Evolutionary conservation across 2,113 vertebrate species (phyloP).

Genomic region (Platysteira castanea): DNA sequence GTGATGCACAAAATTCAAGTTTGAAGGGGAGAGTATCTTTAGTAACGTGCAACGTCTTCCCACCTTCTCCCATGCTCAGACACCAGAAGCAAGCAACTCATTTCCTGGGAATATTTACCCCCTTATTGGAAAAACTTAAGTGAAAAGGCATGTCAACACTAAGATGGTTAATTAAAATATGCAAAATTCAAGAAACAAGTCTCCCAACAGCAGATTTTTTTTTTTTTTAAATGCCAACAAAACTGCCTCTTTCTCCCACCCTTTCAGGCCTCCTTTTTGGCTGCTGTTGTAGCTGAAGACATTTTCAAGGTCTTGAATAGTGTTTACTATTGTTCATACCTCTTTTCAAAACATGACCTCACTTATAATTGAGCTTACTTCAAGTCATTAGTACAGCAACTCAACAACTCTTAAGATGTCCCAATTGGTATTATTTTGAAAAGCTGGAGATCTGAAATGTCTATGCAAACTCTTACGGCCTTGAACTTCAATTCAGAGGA

Average conservation of each 20-base stretch:
- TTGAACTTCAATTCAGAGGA: constrained; percentile 44
- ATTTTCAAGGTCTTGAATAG: constrained; percentile 48
- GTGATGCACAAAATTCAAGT: background rate
- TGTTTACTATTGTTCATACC: constrained; percentile 45
- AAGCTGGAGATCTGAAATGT: constrained; percentile 17
- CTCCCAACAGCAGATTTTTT: background rate
- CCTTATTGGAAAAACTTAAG: background rate
- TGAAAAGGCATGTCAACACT: background rate
- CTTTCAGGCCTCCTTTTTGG: constrained; percentile 5
- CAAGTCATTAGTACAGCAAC: constrained; percentile 55
- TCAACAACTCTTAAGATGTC: constrained; percentile 52
- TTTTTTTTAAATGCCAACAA: background rate
- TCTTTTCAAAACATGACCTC: constrained; percentile 55
- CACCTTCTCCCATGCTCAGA: background rate
- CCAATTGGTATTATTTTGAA: constrained; percentile 47
- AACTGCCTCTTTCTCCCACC: background rate
- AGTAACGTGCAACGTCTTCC: fast-evolving
- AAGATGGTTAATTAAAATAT: background rate
- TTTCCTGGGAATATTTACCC: background rate
- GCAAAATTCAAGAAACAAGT: background rate
- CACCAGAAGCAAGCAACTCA: background rate
- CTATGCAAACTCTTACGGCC: background rate
- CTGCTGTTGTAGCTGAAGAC: constrained; percentile 4
- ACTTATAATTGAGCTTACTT: constrained; percentile 57
- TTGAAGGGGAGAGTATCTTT: background rate